phyloP scores from a whole-genome alignment of 2,888 invertebrate species.

The Eueremaeus valkanovi region DNA sequence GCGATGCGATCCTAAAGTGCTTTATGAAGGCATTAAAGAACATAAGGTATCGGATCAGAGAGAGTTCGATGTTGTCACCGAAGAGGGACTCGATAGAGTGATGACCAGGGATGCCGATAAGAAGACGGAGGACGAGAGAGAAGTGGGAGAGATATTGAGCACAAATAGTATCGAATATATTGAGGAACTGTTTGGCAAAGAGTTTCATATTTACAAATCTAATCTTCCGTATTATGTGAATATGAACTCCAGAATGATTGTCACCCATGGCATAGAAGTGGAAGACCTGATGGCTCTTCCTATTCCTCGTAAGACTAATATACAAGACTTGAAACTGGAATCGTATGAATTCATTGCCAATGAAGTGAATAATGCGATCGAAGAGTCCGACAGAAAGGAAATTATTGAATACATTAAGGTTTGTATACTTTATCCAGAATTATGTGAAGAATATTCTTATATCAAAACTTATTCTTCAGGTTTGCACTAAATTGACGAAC shows the following conservation, averaged over 20 bases:
- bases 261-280: constrained; percentile 24
- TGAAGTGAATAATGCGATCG: background rate
- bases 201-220: background rate
- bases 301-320: constrained; percentile 16
- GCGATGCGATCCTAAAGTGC: constrained; percentile 21
- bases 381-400: constrained; percentile 41
- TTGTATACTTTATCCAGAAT: background rate
- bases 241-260: background rate
- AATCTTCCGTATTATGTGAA: background rate
- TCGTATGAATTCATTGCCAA: constrained; percentile 33
- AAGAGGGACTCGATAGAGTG: background rate
- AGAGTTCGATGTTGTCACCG: too few relatives aligned
- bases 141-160: background rate
- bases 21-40: background rate
- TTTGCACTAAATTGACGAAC: constrained; percentile 23
- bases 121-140: background rate
- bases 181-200: background rate
- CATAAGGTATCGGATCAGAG: background rate
- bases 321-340: constrained; percentile 9
- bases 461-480: background rate
- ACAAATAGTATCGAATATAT: background rate
- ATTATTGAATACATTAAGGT: constrained; percentile 40
- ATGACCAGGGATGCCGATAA: background rate
- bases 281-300: background rate
- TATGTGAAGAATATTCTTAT: too few relatives aligned